Percentiles rank a stretch among this genome's conserved stretches.
phyloP scores from a whole-genome alignment of 1,140 invertebrate genomes.

The Paracyclopina nana region DNA sequence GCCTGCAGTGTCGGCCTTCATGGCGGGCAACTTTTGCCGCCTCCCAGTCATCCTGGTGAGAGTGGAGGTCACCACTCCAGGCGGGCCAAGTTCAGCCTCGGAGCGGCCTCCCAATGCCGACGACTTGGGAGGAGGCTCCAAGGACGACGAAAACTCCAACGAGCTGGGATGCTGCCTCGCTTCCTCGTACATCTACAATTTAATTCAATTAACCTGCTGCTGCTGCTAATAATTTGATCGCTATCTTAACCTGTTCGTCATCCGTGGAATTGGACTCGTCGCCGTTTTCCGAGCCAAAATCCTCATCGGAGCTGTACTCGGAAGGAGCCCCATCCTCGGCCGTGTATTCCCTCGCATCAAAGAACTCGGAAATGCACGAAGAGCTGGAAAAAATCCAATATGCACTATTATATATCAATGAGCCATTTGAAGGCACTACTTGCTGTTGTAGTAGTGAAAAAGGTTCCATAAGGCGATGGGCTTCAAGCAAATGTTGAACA shows the following conservation, averaged over 20 bases:
- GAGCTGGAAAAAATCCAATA: conserved; percentile 47
- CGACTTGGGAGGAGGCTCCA: no score
- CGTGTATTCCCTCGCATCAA: conserved; percentile 47
- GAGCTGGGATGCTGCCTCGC: neutral
- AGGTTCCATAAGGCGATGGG: no score
- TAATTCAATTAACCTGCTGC: neutral
- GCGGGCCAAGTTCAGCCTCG: neutral
- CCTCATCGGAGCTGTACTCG: conserved; percentile 19
- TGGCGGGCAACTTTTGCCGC: conserved; percentile 43
- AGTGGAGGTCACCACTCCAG: neutral
- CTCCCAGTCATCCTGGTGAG: conserved; percentile 33
- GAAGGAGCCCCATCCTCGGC: conserved; percentile 19
- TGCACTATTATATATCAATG: no score
- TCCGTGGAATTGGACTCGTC: neutral
- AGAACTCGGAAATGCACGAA: conserved; percentile 54
- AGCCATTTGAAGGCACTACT: no score
- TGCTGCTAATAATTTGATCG: neutral
- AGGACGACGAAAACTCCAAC: no score
- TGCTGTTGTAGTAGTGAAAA: no score
- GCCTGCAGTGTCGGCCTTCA: conserved; percentile 47
- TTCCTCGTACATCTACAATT: neutral
- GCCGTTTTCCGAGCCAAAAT: neutral
- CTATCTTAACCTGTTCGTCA: neutral
- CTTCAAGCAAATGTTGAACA: no score
- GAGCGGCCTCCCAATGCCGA: neutral